Evolutionary conservation across 92 coral and sea anemone genomes (phyloP).

Genomic region (Siderastrea siderea): DNA sequence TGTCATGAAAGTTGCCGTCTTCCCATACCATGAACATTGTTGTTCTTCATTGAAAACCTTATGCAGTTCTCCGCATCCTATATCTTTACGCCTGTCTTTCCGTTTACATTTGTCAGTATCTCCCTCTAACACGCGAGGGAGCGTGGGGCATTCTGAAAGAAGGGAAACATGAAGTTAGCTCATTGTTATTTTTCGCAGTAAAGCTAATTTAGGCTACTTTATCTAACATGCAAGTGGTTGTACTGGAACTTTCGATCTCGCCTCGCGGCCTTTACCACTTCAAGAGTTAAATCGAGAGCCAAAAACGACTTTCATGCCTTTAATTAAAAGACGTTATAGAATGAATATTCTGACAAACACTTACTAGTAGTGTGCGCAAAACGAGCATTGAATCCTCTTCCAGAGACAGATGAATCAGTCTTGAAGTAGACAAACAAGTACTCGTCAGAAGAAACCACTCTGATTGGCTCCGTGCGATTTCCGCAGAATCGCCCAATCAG

Average conservation of each 20-base stretch:
- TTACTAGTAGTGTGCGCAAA: neutral
- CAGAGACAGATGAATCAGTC: neutral
- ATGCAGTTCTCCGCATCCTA: neutral
- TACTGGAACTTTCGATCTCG: too few species aligned
- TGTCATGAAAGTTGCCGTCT: neutral
- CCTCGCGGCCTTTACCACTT: too few species aligned
- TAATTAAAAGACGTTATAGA: neutral
- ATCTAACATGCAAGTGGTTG: too few species aligned
- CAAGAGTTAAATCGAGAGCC: too few species aligned
- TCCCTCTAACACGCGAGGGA: neutral
- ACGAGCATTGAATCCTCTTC: neutral
- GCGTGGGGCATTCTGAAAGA: neutral
- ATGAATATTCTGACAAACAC: neutral
- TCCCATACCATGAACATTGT: neutral
- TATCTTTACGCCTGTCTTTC: neutral
- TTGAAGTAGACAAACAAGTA: neutral
- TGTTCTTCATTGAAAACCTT: neutral
- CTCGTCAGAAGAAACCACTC: neutral
- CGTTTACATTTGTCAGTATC: neutral
- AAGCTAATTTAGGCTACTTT: too few species aligned
- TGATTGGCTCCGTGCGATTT: neutral
- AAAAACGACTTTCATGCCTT: neutral
- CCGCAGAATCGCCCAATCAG: conserved; percentile 5
- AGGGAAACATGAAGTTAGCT: neutral
- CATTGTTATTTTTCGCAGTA: too few species aligned